These are phyloP conservation scores for Nebria salina DNA, from an alignment of 2,888 invertebrate genomes.

Conservation along the genomic window DNA sequence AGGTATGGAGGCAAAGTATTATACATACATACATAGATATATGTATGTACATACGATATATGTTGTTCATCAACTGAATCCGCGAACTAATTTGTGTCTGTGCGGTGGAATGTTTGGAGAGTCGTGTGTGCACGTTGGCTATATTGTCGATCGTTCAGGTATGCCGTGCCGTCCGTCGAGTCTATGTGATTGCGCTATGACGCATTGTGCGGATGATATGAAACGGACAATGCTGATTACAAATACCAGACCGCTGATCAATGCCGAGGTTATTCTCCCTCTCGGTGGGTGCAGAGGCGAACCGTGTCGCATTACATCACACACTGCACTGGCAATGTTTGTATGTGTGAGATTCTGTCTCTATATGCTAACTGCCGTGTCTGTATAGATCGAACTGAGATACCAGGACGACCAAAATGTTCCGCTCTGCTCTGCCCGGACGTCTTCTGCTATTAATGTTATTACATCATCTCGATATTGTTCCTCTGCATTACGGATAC, in stretches of 20 bases:
- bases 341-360: neutral
- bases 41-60: neutral
- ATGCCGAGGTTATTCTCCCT: slow-evolving; percentile 3
- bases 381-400: neutral
- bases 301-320: neutral
- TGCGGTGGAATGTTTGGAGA: slow-evolving; percentile 19
- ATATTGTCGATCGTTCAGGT: slow-evolving; percentile 28
- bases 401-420: neutral
- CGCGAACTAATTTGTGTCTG: slow-evolving; percentile 18
- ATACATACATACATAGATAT: neutral
- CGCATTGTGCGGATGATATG: slow-evolving; percentile 35
- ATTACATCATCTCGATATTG: neutral
- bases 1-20: neutral
- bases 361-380: neutral
- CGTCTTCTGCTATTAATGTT: neutral
- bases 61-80: slow-evolving; percentile 21
- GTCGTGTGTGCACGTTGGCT: neutral
- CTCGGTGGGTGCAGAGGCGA: neutral
- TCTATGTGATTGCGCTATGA: slow-evolving; percentile 31
- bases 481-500: neutral
- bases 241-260: slow-evolving; percentile 36
- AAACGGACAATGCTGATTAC: slow-evolving; percentile 42
- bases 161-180: slow-evolving; percentile 15
- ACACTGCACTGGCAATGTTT: neutral
- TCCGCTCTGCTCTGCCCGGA: neutral